phyloP scores from a whole-genome alignment of 2,888 invertebrate species.

The Tiliacea aurago region DNA sequence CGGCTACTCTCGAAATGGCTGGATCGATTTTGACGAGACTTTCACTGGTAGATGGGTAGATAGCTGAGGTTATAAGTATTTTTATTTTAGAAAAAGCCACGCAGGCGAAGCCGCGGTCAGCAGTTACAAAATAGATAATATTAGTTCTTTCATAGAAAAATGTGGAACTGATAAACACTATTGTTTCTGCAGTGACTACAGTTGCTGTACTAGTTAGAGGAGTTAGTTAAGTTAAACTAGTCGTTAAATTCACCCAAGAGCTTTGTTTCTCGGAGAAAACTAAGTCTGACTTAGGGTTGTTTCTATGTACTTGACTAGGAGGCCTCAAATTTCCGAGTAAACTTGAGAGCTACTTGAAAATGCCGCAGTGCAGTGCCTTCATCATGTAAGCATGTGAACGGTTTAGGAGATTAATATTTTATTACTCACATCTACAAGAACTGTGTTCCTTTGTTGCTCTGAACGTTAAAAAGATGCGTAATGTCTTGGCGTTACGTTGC shows the following conservation, averaged over 20 bases:
- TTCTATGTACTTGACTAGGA: constrained; percentile 68
- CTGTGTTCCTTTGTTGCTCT: constrained; percentile 26
- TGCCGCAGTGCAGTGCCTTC: constrained; percentile 69
- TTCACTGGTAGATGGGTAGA: no score
- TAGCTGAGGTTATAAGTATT: no score
- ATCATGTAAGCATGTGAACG: constrained; percentile 38
- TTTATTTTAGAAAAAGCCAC: no score
- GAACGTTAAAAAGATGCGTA: constrained; percentile 21
- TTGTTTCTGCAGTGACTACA: constrained; percentile 11
- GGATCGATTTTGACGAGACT: no score
- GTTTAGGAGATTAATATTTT: constrained; percentile 52
- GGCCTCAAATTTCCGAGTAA: constrained; percentile 70
- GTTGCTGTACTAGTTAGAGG: constrained; percentile 33
- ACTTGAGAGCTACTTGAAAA: constrained; percentile 66
- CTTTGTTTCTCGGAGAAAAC: constrained; percentile 71
- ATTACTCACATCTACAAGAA: constrained; percentile 39
- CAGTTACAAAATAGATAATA: constrained; percentile 12
- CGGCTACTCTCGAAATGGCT: no score
- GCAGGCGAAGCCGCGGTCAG: no score
- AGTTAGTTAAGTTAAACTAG: constrained; percentile 62
- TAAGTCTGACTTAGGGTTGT: constrained; percentile 70
- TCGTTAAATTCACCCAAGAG: constrained; percentile 71
- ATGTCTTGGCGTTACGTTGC: constrained; percentile 13
- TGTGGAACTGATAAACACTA: constrained; percentile 27
- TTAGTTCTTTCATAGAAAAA: constrained; percentile 2